Evolutionary conservation across 1,140 invertebrate species (phyloP), one percentile per base, ranked within the genome.

Genomic region (Drosophila albomicans): DNA sequence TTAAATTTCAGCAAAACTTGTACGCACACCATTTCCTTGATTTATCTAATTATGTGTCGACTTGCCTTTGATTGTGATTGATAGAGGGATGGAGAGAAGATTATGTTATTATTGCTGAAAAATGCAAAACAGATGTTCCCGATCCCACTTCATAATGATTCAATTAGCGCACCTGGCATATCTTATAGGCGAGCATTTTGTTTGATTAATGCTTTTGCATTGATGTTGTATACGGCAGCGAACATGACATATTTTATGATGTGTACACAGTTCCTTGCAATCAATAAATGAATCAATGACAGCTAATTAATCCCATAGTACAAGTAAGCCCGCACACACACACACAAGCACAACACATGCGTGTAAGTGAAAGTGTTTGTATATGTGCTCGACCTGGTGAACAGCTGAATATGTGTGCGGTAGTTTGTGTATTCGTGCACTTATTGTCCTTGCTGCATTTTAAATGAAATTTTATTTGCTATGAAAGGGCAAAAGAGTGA

Each of bases 281-380:
- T 86, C 79, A 66, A 86, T 88, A 88, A 85, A 81, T 85, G 69
- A 85, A 85, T 81, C 85, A 87, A 82, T 84, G 84, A 80, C 77
- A 87, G 84, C 80, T 87, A 87, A 88, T 87, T 87, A 87, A 82
- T 82, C 58, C 65, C 25, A 64, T 48, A 65, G 41, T 63, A 67
- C 38, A 66, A 41, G 15, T 41, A 41, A 25, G 15, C 15, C 16
- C 4, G 45, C 46, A 49, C 20, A 20, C 16, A 43, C 48, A 15
- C 16, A 52, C 15, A 48, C 13, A 1, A 8, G 25, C 11, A 38
- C 6, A 32, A 7, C 38, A 13, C 32, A 56, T 49, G 10, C 11
- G 28, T 54, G 11, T 41, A 13, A n/a, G 30, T 28, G 41, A 46
- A 54, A 46, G 38, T 74, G 38, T 74, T 58, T 67, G 32, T 16